These are phyloP conservation scores for Nemurella pictetii DNA, from an alignment of 2,888 invertebrate genomes.

Conservation along the genomic window DNA sequence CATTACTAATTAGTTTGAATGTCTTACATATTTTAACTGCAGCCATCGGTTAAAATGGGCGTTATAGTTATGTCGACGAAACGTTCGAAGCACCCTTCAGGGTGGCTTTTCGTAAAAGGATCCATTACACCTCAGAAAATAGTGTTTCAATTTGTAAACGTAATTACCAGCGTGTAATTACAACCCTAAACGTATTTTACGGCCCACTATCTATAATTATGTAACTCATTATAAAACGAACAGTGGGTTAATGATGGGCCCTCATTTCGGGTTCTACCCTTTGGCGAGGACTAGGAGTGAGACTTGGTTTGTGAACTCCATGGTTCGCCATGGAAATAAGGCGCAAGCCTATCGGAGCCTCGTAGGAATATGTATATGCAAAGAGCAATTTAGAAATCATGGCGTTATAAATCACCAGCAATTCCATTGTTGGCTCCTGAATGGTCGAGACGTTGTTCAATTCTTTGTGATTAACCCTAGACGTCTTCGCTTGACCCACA, in stretches of 20 bases:
- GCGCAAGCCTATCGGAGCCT: neutral
- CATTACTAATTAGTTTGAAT: too few species aligned
- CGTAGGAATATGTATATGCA: neutral
- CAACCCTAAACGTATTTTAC: neutral
- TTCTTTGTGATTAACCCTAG: neutral
- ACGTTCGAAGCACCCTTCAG: neutral
- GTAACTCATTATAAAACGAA: neutral
- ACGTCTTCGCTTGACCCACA: neutral
- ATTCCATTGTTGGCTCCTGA: neutral
- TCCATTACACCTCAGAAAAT: neutral
- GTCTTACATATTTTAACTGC: too few species aligned
- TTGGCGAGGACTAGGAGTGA: neutral
- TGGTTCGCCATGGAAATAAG: too few species aligned
- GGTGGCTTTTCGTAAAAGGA: neutral
- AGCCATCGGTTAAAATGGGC: too few species aligned
- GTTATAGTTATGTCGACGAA: neutral
- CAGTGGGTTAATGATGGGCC: neutral
- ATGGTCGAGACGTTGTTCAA: neutral
- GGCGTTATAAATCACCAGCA: neutral
- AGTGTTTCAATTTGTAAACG: neutral
- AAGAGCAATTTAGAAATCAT: neutral
- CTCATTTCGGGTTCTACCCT: neutral
- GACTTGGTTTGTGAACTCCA: neutral
- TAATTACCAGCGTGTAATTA: neutral
- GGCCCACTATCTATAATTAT: neutral